Conservation (phyloP, 37 sponge, comb jelly and placozoan species). For the Haliclona indistincta region DNA sequence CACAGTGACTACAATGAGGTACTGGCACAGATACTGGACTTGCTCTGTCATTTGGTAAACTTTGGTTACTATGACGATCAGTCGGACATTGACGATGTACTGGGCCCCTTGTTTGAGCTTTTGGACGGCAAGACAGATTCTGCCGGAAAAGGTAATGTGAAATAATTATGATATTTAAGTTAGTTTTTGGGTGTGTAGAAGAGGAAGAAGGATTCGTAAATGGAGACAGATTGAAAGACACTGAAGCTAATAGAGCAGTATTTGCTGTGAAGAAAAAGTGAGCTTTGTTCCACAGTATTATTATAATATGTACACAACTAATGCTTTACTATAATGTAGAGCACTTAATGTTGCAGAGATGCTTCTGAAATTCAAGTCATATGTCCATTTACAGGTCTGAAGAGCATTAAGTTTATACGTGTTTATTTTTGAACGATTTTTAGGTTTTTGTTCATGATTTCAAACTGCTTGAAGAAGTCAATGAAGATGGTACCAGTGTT, state of each 20-base stretch:
- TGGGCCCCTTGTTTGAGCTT: constrained; percentile 49
- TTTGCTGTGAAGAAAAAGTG: constrained; percentile 52
- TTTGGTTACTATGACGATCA: constrained; percentile 76
- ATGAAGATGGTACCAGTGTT: too few species aligned
- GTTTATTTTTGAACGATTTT: background rate
- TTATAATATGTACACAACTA: too few species aligned
- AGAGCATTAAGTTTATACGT: background rate
- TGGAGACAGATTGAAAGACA: constrained; percentile 28
- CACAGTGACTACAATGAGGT: constrained; percentile 11
- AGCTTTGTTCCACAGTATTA: background rate
- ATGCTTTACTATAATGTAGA: constrained; percentile 8
- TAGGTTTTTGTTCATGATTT: constrained; percentile 23
- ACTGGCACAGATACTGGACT: constrained; percentile 45
- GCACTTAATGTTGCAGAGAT: constrained; percentile 50
- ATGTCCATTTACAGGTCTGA: constrained; percentile 39
- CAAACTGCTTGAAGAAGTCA: constrained; percentile 1
- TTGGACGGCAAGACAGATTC: constrained; percentile 77
- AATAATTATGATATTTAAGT: too few species aligned
- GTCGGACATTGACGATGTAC: constrained; percentile 59
- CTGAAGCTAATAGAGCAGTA: constrained; percentile 41
- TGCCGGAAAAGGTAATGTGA: too few species aligned
- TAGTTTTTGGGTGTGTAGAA: too few species aligned
- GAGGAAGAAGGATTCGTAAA: too few species aligned
- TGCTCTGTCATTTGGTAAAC: constrained; percentile 54
- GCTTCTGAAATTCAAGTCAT: constrained; percentile 57